Base-by-base conservation (phyloP, 2,113 vertebrate species). In the Callipepla californica region DNA sequence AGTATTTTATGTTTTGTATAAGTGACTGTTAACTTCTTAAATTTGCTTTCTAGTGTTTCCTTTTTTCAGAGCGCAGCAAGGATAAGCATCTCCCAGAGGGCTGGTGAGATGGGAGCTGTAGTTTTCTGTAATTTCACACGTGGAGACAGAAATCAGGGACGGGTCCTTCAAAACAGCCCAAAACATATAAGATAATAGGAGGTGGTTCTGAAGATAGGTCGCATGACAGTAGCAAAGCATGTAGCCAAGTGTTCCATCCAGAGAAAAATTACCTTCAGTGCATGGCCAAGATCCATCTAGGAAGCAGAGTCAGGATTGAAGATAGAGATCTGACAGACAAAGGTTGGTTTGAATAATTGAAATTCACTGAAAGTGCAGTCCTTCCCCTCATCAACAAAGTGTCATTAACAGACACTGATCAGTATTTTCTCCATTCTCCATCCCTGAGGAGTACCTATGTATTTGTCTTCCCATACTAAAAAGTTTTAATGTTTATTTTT, bases 191-290 rank as follows among this genome's bases (percentile, higher is more conserved):
- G n/a, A n/a, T n/a, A n/a, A n/a, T n/a, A 68, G 5, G 32, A 59
- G 48, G 48, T 3, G 34, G 4, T 17, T 18, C 5, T 30, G 51
- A 42, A 66, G n/a, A 30, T 67, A 50, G 34, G 8, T 13, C 20
- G 34, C 26, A 7, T 40, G 22, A 45, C 8, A 45, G 30, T 21
- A 8, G 19, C 2, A 7, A 18, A 44, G 2, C 4, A 6, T 1
- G 3, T 25, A 9, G 32, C 20, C 20, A n/a, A 14, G 8, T 3
- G 6, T 3, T 38, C 21, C 17, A 30, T 63, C 34, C 34, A 32
- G 3, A 59, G 4, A 30, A 2, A 4, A 3, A 2, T 44, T 32
- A 15, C 6, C 20, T 28, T n/a, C 0, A 0, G 3, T 14, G 7
- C 0, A 1, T 57, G 28, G 21, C 5, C 26, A 69, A 61, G 42